Evolutionary conservation across 2,797 vertebrate genomes (phyloP), one percentile per base, ranked within the genome.

Genomic region (Bucorvus abyssinicus): DNA sequence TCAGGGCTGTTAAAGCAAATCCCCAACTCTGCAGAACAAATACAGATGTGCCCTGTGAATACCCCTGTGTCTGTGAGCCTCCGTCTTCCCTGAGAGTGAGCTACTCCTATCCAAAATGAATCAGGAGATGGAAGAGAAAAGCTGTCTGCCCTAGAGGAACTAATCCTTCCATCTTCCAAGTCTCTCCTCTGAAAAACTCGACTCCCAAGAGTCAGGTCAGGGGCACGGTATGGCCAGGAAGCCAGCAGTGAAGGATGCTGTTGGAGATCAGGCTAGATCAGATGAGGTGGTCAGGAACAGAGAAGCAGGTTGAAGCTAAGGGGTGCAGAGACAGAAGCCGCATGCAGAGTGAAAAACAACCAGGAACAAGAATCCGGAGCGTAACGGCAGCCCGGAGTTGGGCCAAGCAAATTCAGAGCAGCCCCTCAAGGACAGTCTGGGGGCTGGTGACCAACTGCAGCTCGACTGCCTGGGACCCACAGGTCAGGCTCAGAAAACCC

Each of bases 341-440:
- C 74, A 77, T 0, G 0, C 9, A 65, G 14, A 74, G 9, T 15
- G 30, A 60, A 68, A 85, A 55, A 63, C 0, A 1, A 42, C 30
- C n/a, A 78, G 44, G 21, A 95, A 32, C 34, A 87, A 73, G 65
- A 69, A 81, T 29, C 38, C 42, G 44, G 21, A 78, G 34, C 47
- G 18, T 5, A 81, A 61, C 0, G 2, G 52, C 69, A 89, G 56
- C 47, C 45, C 63, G 32, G 45, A 76, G 12, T 16, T 6, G 2
- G 17, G 14, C 50, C 67, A 64, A 60, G 70, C n/a, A 55, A 75
- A 75, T 23, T 14, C n/a, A 63, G 26, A 19, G 17, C 53, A 84
- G 26, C 9, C 8, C 6, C 5, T 7, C 10, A 49, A 11, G 17
- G 13, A 59, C 29, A 59, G 26, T 8, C 24, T 15, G 7, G 30